Evolutionary conservation across 2,113 vertebrate species (phyloP).

Genomic region (Alouatta palliata): DNA sequence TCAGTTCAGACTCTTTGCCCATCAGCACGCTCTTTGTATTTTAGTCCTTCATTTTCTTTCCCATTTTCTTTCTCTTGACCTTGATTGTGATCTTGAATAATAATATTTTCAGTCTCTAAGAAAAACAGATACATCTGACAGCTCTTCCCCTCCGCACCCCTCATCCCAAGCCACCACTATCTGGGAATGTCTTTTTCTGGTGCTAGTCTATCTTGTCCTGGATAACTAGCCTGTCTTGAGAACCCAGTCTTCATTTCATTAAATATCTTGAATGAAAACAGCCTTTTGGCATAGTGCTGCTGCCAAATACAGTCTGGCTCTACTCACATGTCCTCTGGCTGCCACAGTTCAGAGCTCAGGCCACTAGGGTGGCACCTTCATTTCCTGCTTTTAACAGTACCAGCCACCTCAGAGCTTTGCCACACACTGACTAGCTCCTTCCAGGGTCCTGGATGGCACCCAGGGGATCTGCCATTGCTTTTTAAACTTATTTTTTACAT

Average conservation of each 20-base stretch:
- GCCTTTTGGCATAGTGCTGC: background rate
- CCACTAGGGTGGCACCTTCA: background rate
- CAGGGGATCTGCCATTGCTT: background rate
- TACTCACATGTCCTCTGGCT: background rate
- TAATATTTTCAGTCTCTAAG: constrained; percentile 92
- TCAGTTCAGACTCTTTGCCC: constrained; percentile 99
- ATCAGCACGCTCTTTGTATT: constrained; percentile 99
- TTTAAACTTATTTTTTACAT: background rate
- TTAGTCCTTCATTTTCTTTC: constrained; percentile 87
- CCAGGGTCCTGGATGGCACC: constrained; percentile 63
- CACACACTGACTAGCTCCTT: background rate
- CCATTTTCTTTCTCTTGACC: constrained; percentile 87
- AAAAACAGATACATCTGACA: constrained; percentile 89
- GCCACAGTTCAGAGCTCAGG: constrained; percentile 55
- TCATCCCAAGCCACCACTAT: constrained; percentile 80
- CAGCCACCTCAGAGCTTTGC: background rate
- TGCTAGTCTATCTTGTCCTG: constrained; percentile 82
- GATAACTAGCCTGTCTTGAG: constrained; percentile 84
- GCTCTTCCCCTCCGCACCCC: constrained; percentile 87
- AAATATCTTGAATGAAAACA: constrained; percentile 43
- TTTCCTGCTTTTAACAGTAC: constrained; percentile 26
- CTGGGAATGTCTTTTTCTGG: constrained; percentile 84
- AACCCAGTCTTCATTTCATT: constrained; percentile 37
- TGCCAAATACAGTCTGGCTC: background rate
- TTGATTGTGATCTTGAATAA: constrained; percentile 92